Conservation (phyloP, 2,113 vertebrate species). For the Marmota flaviventris region DNA sequence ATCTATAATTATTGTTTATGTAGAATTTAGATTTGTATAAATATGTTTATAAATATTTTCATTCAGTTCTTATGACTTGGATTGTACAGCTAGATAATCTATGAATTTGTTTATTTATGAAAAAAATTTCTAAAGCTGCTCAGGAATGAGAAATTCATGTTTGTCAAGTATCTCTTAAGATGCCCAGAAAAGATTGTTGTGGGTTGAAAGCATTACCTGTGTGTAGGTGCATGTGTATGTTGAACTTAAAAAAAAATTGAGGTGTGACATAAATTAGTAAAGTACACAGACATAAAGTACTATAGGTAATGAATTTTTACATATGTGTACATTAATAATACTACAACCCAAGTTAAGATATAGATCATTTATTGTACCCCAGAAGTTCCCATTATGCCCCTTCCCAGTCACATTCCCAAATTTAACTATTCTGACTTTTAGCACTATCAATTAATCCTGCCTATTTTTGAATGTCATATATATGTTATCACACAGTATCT, state of each 20-base stretch:
- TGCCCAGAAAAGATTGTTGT: background rate
- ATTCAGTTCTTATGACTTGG: background rate
- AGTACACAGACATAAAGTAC: background rate
- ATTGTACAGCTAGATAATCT: background rate
- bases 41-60: slow-evolving; percentile 37
- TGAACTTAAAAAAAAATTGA: background rate
- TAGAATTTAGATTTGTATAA: slow-evolving; percentile 36
- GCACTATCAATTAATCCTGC: background rate
- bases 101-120: background rate
- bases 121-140: slow-evolving; percentile 17
- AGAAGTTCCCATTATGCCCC: background rate
- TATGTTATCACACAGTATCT: background rate
- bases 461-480: background rate
- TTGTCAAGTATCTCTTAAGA: slow-evolving; percentile 10
- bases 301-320: background rate
- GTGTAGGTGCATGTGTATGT: background rate
- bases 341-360: background rate
- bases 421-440: background rate
- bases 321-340: background rate
- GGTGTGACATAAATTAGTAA: background rate
- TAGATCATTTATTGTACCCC: background rate
- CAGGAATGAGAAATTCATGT: background rate
- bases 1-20: background rate
- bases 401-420: background rate
- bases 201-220: background rate